Evolutionary conservation across 2,113 vertebrate species (phyloP).

Genomic region (Nycticebus coucang): DNA sequence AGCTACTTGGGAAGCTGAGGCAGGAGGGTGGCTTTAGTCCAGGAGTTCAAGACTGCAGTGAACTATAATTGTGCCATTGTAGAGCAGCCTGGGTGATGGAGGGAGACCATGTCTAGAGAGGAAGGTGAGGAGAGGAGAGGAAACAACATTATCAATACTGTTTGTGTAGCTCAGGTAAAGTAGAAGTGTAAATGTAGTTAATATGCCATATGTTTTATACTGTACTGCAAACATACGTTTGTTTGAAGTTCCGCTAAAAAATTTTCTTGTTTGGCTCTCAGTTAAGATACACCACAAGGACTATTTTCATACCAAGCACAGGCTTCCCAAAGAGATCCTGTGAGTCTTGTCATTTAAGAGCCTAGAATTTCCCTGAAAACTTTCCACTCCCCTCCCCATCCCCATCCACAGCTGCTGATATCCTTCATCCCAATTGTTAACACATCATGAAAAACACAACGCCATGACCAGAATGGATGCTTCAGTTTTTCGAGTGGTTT

Average conservation of each 20-base stretch:
- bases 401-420: conserved; percentile 15
- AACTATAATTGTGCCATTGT: too few species aligned
- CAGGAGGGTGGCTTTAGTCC: too few species aligned
- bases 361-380: conserved; percentile 9
- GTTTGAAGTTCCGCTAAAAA: neutral
- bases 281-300: neutral
- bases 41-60: too few species aligned
- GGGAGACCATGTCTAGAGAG: neutral
- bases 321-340: neutral
- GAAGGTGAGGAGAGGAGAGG: neutral
- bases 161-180: neutral
- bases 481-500: conserved; percentile 68
- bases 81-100: too few species aligned
- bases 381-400: conserved; percentile 38
- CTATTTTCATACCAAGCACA: conserved; percentile 15
- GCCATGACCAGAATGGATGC: conserved; percentile 46
- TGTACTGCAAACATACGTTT: conserved; percentile 32
- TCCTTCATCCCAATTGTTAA: conserved; percentile 65
- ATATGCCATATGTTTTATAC: neutral
- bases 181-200: neutral
- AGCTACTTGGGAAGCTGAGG: too few species aligned
- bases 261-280: neutral
- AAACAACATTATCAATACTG: neutral
- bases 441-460: conserved; percentile 38
- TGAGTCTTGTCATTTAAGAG: neutral